Base-by-base conservation (phyloP, 1,140 invertebrate genomes). In the Plectrocnemia conspersa region DNA sequence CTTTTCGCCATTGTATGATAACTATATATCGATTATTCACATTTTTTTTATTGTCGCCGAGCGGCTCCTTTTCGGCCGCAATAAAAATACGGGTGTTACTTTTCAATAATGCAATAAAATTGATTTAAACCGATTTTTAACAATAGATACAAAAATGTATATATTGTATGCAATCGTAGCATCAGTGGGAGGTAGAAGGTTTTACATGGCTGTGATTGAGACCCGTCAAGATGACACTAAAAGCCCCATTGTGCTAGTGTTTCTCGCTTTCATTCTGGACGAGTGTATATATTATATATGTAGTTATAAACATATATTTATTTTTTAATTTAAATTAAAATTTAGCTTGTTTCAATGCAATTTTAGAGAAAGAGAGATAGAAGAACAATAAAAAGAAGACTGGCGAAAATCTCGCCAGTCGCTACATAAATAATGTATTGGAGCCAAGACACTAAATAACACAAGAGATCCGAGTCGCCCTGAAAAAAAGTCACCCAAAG, bases 121-220 rank as follows among this genome's bases (percentile, higher is more conserved):
- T n/a, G n/a, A n/a, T n/a, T n/a, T n/a, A n/a, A n/a, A n/a, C n/a
- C n/a, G n/a, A n/a, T n/a, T n/a, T n/a, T n/a, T n/a, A n/a, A n/a
- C n/a, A n/a, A n/a, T n/a, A n/a, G n/a, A n/a, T n/a, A n/a, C n/a
- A n/a, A n/a, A n/a, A n/a, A n/a, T n/a, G n/a, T n/a, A n/a, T n/a
- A n/a, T n/a, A n/a, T n/a, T n/a, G n/a, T n/a, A n/a, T n/a, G n/a
- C n/a, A n/a, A n/a, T n/a, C n/a, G n/a, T n/a, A n/a, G n/a, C n/a
- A n/a, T n/a, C n/a, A n/a, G n/a, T n/a, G n/a, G n/a, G n/a, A n/a
- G n/a, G n/a, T n/a, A n/a, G n/a, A n/a, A n/a, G n/a, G n/a, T n/a
- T n/a, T n/a, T n/a, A n/a, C n/a, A n/a, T n/a, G n/a, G 25, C 42
- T n/a, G 58, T 59, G 58, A 59, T 59, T 59, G 58, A 59, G 47